Evolutionary conservation across 2,113 vertebrate genomes (phyloP), one percentile per base, ranked within the genome.

Genomic region (Zeus faber): DNA sequence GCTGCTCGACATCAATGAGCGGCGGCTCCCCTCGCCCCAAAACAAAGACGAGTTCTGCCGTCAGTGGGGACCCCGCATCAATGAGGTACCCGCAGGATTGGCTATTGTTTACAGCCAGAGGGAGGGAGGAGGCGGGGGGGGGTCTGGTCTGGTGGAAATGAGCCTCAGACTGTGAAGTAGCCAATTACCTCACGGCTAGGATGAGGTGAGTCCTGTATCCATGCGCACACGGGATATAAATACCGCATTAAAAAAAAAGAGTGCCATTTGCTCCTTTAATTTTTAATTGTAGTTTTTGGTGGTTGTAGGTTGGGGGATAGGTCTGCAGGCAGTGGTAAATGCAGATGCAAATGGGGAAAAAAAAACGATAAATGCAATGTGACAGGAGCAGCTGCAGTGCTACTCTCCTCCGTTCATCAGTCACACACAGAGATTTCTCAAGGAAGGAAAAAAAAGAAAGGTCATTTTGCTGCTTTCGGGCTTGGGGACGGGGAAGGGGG

Each of bases 161-260:
- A 78, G 69, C 56, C 76, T 71, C 67, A 79, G 69, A 72, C 72
- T 67, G 74, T 78, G 68, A 82, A 76, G 66, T 62, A 58, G 72
- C 76, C 54, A 68, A 76, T 80, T 82, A 72, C 64, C 68, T 79
- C 67, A 27, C 2, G 72, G 72, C 58, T 64, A 57, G 13, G 20
- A 40, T 22, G 40, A 39, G 3, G 31, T n/a, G n/a, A 7, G 54
- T 44, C 58, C 62, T 27, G 5, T 25, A 26, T 44, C 10, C 2
- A 13, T 17, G 2, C 37, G n/a, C n/a, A n/a, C n/a, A n/a, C n/a
- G 31, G 71, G 40, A 58, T 59, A 49, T 57, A 41, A 65, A 54
- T 20, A 31, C 39, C 35, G 54, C 62, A 50, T 62, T 6, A 10
- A 20, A 17, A 4, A 41, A 49, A 59, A 6, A 17, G 54, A 29